Evolutionary conservation across 2,113 vertebrate species (phyloP).

Genomic region (Chrysemys picta): DNA sequence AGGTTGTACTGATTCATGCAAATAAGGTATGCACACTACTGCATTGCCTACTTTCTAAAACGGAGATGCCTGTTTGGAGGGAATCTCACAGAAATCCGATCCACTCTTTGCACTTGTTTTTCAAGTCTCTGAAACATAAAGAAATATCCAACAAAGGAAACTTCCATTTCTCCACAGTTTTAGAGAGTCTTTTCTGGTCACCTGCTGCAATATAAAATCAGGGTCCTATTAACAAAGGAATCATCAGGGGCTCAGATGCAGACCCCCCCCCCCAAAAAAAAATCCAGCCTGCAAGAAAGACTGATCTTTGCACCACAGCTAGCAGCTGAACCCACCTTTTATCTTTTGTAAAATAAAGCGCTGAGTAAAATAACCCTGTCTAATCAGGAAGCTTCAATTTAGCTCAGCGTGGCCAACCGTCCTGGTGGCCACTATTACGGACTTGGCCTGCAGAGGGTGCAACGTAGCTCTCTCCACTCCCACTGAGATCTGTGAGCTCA

Average conservation of each 20-base stretch:
- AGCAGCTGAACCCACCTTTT: background rate
- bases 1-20: background rate
- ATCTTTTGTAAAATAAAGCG: background rate
- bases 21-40: background rate
- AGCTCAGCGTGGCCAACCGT: background rate
- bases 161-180: background rate
- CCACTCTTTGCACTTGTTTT: background rate
- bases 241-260: background rate
- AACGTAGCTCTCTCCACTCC: background rate
- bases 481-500: slow-evolving; percentile 5
- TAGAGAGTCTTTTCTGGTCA: background rate
- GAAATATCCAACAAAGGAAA: background rate
- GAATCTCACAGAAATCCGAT: background rate
- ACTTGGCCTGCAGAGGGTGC: background rate
- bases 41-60: background rate
- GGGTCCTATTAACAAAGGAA: background rate
- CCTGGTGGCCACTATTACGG: background rate
- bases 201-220: background rate
- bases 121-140: background rate
- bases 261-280: background rate
- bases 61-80: background rate
- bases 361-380: background rate
- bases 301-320: background rate
- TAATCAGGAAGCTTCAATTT: background rate
- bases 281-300: rapidly evolving